These are phyloP conservation scores for Chelidonichthys spinosus DNA, from an alignment of 2,797 vertebrate genomes.

Conservation along the genomic window DNA sequence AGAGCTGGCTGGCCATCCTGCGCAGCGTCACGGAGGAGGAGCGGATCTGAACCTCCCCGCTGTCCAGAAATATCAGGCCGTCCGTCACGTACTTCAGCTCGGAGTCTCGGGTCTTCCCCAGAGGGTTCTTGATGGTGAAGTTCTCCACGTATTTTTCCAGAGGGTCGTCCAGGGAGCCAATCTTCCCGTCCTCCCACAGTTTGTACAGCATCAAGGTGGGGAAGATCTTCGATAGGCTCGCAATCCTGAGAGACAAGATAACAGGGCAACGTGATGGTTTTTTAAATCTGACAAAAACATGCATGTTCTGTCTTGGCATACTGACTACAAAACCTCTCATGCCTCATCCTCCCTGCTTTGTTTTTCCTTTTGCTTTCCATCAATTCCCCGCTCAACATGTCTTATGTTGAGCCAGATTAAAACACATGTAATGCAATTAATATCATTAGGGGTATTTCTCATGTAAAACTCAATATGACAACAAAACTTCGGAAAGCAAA, in stretches of 20 bases:
- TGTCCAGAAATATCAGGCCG: slow-evolving; percentile 87
- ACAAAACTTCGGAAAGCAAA: too few relatives aligned
- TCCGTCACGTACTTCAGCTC: slow-evolving; percentile 86
- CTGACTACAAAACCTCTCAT: too few relatives aligned
- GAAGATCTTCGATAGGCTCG: slow-evolving; percentile 96
- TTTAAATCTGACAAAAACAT: background rate
- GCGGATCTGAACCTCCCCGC: slow-evolving; percentile 84
- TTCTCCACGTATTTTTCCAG: slow-evolving; percentile 91
- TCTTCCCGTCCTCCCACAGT: slow-evolving; percentile 94
- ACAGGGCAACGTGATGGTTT: background rate
- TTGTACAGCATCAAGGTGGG: slow-evolving; percentile 94
- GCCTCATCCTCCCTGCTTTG: too few relatives aligned
- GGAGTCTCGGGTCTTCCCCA: slow-evolving; percentile 85
- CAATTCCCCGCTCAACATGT: too few relatives aligned
- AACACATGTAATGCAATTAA: too few relatives aligned
- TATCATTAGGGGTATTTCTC: too few relatives aligned
- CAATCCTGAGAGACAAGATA: slow-evolving; percentile 84
- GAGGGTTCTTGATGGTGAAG: slow-evolving; percentile 93
- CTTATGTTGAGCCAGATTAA: too few relatives aligned
- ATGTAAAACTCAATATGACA: too few relatives aligned
- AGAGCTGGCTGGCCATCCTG: slow-evolving; percentile 96
- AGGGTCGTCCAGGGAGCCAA: slow-evolving; percentile 92
- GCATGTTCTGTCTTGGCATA: background rate
- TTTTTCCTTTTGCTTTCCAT: too few relatives aligned
- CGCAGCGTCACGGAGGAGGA: slow-evolving; percentile 91